Evolutionary conservation across 1,140 invertebrate genomes (phyloP).

Genomic region (Manduca sexta): DNA sequence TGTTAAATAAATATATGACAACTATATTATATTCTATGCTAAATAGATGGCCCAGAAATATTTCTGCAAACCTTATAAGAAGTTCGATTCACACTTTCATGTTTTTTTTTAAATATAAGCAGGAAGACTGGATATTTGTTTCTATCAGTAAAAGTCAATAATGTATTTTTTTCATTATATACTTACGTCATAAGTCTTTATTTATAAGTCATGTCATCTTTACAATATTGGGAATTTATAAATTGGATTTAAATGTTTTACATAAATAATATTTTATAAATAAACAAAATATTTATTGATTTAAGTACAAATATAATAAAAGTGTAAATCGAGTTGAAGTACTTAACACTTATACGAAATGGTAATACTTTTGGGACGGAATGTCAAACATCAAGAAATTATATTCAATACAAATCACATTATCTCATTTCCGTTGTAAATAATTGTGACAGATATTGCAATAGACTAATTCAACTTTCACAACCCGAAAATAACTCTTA

Average conservation of each 20-base stretch:
- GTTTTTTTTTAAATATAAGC: too few relatives aligned
- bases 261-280: too few relatives aligned
- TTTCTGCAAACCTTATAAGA: background rate
- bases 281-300: too few relatives aligned
- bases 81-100: too few relatives aligned
- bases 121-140: too few relatives aligned
- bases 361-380: constrained; percentile 53
- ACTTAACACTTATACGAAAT: constrained; percentile 17
- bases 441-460: constrained; percentile 5
- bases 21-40: constrained; percentile 11
- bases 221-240: too few relatives aligned
- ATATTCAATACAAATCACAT: background rate
- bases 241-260: too few relatives aligned
- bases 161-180: too few relatives aligned
- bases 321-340: background rate
- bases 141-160: too few relatives aligned
- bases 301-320: constrained; percentile 1
- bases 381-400: constrained; percentile 15
- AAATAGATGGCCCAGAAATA: constrained; percentile 15
- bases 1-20: constrained; percentile 9
- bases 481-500: constrained; percentile 3
- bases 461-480: constrained; percentile 4
- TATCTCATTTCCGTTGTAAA: background rate
- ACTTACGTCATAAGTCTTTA: too few relatives aligned
- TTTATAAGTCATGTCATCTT: too few relatives aligned